Conservation (phyloP, 2,113 vertebrate species). For the Gobius niger region DNA sequence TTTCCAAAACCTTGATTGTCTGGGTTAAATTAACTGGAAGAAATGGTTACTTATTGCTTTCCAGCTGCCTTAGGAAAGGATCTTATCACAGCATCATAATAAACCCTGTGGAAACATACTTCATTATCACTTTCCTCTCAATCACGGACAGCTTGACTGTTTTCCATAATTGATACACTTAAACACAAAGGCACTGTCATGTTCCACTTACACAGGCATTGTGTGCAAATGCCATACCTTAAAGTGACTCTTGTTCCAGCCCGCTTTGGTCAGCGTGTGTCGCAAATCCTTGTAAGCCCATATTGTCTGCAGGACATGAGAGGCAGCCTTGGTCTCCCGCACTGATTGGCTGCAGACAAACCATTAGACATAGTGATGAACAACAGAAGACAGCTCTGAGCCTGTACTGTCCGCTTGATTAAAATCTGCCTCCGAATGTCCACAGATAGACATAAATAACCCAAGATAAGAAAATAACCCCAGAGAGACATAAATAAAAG, state of each 20-base stretch:
- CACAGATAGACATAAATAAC: conserved; percentile 3
- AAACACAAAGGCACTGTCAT: background rate
- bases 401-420: conserved; percentile 34
- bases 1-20: too few relatives aligned
- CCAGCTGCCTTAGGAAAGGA: background rate
- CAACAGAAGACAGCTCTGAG: conserved; percentile 27
- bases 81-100: background rate
- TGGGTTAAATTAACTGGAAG: too few relatives aligned
- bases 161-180: conserved; percentile 4
- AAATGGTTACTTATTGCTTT: background rate
- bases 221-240: conserved; percentile 78
- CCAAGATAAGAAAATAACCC: background rate
- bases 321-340: conserved; percentile 89
- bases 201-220: background rate
- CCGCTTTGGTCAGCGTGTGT: conserved; percentile 84
- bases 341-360: conserved; percentile 69
- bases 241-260: conserved; percentile 95
- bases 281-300: conserved; percentile 96
- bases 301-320: conserved; percentile 92
- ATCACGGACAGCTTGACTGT: background rate
- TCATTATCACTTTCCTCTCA: background rate
- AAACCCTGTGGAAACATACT: conserved; percentile 1
- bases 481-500: conserved; percentile 7
- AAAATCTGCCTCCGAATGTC: conserved; percentile 21
- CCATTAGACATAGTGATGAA: conserved; percentile 29